Evolutionary conservation across 2,888 invertebrate species (phyloP).

Genomic region (Halictus ligatus): DNA sequence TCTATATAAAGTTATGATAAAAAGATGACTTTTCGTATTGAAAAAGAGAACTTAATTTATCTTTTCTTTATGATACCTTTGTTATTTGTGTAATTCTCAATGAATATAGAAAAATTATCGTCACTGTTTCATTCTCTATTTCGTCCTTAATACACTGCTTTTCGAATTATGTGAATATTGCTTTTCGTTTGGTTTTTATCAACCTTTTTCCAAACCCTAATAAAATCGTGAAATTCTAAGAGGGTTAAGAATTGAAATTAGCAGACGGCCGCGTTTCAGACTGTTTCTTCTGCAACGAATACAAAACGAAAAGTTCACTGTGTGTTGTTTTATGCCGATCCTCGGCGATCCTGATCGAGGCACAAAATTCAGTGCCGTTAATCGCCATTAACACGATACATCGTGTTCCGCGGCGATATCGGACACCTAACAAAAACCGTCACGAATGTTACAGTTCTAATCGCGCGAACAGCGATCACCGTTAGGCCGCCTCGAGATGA

Average conservation of each 20-base stretch:
- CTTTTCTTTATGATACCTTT: too few species aligned
- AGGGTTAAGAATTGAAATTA: not conserved
- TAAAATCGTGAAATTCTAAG: too few species aligned
- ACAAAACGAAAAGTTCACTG: not conserved
- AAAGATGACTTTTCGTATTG: too few species aligned
- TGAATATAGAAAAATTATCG: too few species aligned
- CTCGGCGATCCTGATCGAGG: not conserved
- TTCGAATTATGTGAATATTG: too few species aligned
- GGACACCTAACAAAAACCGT: constrained; percentile 38
- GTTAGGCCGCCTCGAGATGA: constrained; percentile 28
- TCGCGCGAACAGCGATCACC: constrained; percentile 36
- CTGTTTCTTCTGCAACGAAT: not conserved
- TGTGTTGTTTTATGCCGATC: not conserved
- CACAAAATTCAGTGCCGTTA: constrained; percentile 23
- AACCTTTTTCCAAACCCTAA: too few species aligned
- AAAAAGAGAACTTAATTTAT: too few species aligned
- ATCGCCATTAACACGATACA: constrained; percentile 21
- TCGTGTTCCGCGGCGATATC: constrained; percentile 10
- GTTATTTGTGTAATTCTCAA: too few species aligned
- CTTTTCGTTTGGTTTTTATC: too few species aligned
- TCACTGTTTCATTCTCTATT: too few species aligned
- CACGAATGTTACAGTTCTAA: constrained; percentile 37
- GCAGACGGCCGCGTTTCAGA: not conserved
- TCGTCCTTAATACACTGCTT: too few species aligned
- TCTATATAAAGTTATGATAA: too few species aligned